Conservation (phyloP, 2,113 vertebrate genomes). For the Pica pica region DNA sequence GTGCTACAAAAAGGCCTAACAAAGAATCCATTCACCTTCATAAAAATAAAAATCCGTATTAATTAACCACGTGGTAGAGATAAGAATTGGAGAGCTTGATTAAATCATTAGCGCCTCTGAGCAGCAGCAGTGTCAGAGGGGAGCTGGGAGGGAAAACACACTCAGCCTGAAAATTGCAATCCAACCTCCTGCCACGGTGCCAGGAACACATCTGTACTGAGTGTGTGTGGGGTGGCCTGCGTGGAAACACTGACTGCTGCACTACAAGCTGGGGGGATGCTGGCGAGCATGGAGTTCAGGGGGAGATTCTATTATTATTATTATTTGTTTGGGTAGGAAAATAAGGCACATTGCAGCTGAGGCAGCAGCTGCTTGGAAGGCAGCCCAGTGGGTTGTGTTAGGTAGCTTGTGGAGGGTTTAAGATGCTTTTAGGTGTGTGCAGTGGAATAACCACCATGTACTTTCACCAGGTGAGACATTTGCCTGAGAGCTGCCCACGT, state of each 20-base stretch:
- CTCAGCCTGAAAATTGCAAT: neutral
- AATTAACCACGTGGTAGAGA: slow-evolving; percentile 66
- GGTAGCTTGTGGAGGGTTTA: neutral
- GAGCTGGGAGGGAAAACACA: neutral
- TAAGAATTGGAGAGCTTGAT: slow-evolving; percentile 54
- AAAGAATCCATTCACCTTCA: slow-evolving; percentile 74
- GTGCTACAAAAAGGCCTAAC: slow-evolving; percentile 64
- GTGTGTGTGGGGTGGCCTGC: neutral
- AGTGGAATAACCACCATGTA: neutral
- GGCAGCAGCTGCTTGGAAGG: neutral
- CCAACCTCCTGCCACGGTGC: rapidly evolving
- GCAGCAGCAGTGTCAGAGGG: neutral
- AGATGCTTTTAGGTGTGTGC: neutral
- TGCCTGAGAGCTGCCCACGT: neutral
- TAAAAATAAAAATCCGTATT: slow-evolving; percentile 72
- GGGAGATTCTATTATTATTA: neutral
- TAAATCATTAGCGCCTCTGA: slow-evolving; percentile 53
- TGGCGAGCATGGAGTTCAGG: neutral
- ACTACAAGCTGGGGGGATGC: neutral
- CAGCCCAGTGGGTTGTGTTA: neutral
- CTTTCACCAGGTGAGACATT: neutral
- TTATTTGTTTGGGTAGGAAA: neutral
- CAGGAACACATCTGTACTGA: neutral
- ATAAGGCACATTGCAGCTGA: neutral
- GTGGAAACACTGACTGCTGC: neutral